Conservation (phyloP, 2,888 invertebrate species). For the Trichogramma evanescens region DNA sequence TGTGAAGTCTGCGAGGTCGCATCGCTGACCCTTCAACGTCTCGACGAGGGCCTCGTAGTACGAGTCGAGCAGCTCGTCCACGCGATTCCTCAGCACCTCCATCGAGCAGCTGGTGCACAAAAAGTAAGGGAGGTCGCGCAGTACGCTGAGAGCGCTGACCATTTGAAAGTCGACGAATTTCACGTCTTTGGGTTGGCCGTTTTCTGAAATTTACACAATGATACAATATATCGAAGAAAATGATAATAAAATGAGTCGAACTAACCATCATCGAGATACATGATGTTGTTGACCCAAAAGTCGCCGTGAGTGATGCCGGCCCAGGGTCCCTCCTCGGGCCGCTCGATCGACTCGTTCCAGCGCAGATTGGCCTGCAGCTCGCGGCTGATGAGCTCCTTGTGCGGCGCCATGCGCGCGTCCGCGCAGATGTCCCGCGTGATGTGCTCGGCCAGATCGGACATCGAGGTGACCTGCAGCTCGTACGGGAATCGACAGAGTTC, state of each 20-base stretch:
- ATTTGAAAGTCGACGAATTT: conserved; percentile 1
- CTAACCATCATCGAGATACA: background rate
- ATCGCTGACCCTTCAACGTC: background rate
- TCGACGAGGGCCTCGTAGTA: background rate
- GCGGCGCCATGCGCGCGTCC: too few relatives aligned
- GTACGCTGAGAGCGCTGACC: background rate
- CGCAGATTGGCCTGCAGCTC: too few relatives aligned
- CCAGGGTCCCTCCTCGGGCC: conserved; percentile 31
- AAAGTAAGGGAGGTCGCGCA: conserved; percentile 1
- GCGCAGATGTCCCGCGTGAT: too few relatives aligned
- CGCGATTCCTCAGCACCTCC: background rate
- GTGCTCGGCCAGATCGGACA: too few relatives aligned
- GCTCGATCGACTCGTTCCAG: too few relatives aligned
- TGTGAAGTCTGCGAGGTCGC: background rate
- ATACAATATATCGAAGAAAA: background rate
- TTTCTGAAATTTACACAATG: background rate
- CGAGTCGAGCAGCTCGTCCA: conserved; percentile 3
- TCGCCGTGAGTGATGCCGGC: background rate
- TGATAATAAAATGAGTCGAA: too few relatives aligned
- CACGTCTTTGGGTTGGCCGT: background rate
- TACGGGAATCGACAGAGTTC: too few relatives aligned
- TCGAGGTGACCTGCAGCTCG: too few relatives aligned
- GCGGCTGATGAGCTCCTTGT: too few relatives aligned
- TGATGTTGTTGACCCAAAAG: background rate
- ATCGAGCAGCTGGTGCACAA: background rate